Evolutionary conservation across 2,888 invertebrate genomes (phyloP), one percentile per base, ranked within the genome.

Genomic region (Leucoptera coffeella): DNA sequence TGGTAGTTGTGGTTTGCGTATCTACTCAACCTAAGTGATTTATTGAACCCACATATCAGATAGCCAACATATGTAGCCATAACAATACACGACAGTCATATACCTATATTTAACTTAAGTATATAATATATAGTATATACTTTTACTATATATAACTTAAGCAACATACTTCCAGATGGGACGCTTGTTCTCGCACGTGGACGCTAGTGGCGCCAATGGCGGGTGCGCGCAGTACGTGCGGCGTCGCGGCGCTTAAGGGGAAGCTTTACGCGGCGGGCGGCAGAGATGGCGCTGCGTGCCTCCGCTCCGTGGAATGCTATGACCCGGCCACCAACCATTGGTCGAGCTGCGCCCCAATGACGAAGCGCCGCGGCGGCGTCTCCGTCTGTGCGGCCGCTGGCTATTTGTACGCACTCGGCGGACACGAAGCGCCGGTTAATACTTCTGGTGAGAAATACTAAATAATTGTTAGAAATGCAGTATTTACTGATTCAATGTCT

Each of bases 231-330:
- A 87, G 86, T 39, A 92, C 93, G 11, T 91, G 91, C 32, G 94
- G 93, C 15, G 89, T 93, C 17, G 90, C 90, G 29, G 87, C 90
- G 24, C 74, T 94, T 25, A 82, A 85, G 39, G 85, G 72, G 15
- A 84, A 88, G 39, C 69, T 95, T 33, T 93, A 89, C 64, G 93
- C 91, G 3, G 91, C 91, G 23, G 94, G 94, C 22, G 94, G 94
- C 1, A 78, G 94, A 28, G 94, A 95, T 60, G 90, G 92, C 24
- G 85, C 87, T 35, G 85, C 89, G 2, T 94, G 94, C 46, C 77
- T 95, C 35, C 79, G 85, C 39, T 87, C 90, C 15, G 89, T 94
- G 1, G 95, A 95, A 69, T 85, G 85, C 54, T 85, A 82, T 57
- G 82, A 85, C 60, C 85, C 85, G 11, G 73, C 75, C 35, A 78